phyloP scores from a whole-genome alignment of 2,888 invertebrate species.

The Plagodis pulveraria region DNA sequence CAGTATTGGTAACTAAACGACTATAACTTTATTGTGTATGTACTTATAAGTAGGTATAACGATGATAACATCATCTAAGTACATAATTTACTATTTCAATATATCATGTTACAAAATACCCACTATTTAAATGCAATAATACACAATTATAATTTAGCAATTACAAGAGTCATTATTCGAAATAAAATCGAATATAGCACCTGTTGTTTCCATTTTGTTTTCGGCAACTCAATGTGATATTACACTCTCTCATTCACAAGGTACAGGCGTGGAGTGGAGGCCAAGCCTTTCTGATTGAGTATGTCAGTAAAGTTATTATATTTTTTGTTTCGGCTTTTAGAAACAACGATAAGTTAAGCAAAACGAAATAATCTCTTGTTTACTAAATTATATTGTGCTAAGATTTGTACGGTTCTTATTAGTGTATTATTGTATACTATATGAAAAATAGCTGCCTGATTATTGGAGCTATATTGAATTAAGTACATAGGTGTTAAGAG shows the following conservation, averaged over 20 bases:
- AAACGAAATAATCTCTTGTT: constrained; percentile 2
- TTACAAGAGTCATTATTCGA: background rate
- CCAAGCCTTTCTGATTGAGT: too few relatives aligned
- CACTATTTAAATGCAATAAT: constrained; percentile 21
- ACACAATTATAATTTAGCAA: constrained; percentile 11
- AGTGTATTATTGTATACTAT: too few relatives aligned
- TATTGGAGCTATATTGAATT: background rate
- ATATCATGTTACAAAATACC: background rate
- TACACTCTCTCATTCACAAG: too few relatives aligned
- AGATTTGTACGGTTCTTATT: constrained; percentile 8
- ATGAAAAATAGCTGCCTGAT: constrained; percentile 4
- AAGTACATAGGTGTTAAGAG: too few relatives aligned
- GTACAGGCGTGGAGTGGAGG: too few relatives aligned
- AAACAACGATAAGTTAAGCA: background rate
- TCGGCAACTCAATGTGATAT: background rate
- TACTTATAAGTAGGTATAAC: constrained; percentile 2
- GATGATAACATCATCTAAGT: constrained; percentile 3
- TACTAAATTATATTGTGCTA: constrained; percentile 13
- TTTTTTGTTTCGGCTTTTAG: too few relatives aligned
- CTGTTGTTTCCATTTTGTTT: background rate
- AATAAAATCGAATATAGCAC: constrained; percentile 7
- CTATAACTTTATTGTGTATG: background rate
- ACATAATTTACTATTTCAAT: background rate
- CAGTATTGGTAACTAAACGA: constrained; percentile 18
- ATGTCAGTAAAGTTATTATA: too few relatives aligned